These are phyloP conservation scores for Lynx canadensis DNA, from an alignment of 2,113 vertebrate species.

Conservation along the genomic window DNA sequence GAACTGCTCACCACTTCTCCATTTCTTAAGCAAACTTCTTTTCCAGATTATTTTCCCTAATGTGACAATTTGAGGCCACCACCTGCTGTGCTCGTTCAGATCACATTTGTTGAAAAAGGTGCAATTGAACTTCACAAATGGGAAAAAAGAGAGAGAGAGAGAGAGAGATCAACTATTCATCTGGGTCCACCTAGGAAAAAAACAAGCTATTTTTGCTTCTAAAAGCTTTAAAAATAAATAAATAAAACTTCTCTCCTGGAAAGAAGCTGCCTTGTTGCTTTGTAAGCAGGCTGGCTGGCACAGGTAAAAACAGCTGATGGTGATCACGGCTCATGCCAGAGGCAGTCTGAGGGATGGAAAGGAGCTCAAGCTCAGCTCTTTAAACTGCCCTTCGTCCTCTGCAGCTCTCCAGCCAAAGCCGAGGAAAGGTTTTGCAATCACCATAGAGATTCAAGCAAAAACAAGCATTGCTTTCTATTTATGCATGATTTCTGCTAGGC, in stretches of 20 bases:
- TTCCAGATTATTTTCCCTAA: slow-evolving; percentile 71
- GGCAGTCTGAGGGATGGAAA: background rate
- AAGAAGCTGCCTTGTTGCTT: slow-evolving; percentile 43
- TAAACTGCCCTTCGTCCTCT: background rate
- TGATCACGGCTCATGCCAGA: background rate
- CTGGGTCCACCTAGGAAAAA: slow-evolving; percentile 43
- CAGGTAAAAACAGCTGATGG: background rate
- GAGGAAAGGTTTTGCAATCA: background rate
- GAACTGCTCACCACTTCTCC: slow-evolving; percentile 53
- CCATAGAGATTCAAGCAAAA: slow-evolving; percentile 33
- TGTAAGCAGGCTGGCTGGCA: background rate
- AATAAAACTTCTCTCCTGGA: background rate
- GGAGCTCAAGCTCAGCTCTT: background rate
- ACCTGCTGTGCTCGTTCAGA: slow-evolving; percentile 15
- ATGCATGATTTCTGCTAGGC: slow-evolving; percentile 27
- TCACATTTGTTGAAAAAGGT: slow-evolving; percentile 54
- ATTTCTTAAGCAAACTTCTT: slow-evolving; percentile 67
- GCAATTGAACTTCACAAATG: slow-evolving; percentile 42
- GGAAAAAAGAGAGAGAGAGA: background rate
- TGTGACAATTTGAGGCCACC: slow-evolving; percentile 51
- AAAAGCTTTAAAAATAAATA: slow-evolving; percentile 8
- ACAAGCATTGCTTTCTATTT: background rate
- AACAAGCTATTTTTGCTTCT: slow-evolving; percentile 68
- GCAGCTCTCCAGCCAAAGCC: slow-evolving; percentile 4
- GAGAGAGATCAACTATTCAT: slow-evolving; percentile 46